phyloP scores from a whole-genome alignment of 2,888 invertebrate genomes.

The Apodemia duryi region DNA sequence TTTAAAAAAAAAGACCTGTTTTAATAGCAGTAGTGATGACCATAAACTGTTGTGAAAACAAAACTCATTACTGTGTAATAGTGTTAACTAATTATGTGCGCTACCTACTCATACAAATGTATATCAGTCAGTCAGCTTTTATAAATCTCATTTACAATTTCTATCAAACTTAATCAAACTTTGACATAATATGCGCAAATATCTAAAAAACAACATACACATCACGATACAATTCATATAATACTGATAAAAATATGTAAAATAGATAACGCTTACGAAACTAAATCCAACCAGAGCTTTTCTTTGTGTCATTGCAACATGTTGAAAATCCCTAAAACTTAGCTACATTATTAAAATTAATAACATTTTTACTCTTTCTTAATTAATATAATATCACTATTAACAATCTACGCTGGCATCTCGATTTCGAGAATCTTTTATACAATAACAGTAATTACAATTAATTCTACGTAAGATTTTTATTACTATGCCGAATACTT shows the following conservation, averaged over 20 bases:
- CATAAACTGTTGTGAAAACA: neutral
- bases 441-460: constrained; percentile 9
- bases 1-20: neutral
- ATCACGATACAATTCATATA: constrained; percentile 35
- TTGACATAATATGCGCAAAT: constrained; percentile 1
- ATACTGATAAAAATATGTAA: constrained; percentile 55
- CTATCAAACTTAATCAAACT: neutral
- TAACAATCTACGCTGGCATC: constrained; percentile 72
- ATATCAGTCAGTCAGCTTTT: constrained; percentile 6
- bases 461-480: neutral
- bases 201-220: constrained; percentile 16
- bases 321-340: constrained; percentile 70
- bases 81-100: constrained; percentile 4
- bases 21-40: neutral
- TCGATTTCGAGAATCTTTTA: constrained; percentile 48
- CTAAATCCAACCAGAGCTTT: constrained; percentile 41
- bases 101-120: neutral
- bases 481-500: neutral
- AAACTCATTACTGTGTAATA: neutral
- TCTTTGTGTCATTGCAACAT: constrained; percentile 55
- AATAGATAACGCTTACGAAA: constrained; percentile 36
- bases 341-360: constrained; percentile 70
- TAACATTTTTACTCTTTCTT: constrained; percentile 71
- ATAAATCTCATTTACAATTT: neutral
- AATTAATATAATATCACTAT: constrained; percentile 73